These are phyloP conservation scores for Dascillus cervinus DNA, from an alignment of 2,888 invertebrate genomes.

Conservation along the genomic window DNA sequence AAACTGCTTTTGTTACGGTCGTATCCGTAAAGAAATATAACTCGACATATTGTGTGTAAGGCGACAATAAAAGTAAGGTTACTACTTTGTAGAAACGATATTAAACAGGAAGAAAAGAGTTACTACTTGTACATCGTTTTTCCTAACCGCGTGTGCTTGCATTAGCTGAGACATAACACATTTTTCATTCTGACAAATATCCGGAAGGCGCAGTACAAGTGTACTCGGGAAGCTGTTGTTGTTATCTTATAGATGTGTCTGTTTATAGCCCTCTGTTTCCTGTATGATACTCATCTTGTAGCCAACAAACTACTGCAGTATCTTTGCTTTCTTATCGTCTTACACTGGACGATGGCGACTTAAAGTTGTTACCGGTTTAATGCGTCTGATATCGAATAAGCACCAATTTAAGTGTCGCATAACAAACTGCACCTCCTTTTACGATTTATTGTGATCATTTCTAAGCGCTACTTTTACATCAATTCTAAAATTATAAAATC, in stretches of 20 bases:
- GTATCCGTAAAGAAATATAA: no score
- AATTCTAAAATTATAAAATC: background rate
- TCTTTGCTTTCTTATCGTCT: conserved; percentile 13
- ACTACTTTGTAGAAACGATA: no score
- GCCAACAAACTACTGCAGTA: conserved; percentile 10
- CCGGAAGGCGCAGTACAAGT: conserved; percentile 5
- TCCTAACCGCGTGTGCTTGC: no score
- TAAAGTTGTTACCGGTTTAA: conserved; percentile 12
- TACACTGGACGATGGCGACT: conserved; percentile 16
- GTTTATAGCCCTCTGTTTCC: conserved; percentile 15
- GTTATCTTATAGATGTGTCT: conserved; percentile 12
- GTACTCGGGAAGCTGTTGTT: conserved; percentile 6
- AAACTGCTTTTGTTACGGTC: background rate
- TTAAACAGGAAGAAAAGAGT: no score
- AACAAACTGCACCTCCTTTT: conserved; percentile 3
- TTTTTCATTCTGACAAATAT: conserved; percentile 3
- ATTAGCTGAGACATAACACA: no score
- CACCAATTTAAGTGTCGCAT: conserved; percentile 6
- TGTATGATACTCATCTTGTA: conserved; percentile 14
- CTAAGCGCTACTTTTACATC: background rate
- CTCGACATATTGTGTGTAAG: background rate
- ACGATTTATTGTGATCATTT: conserved; percentile 3
- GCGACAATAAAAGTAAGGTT: no score
- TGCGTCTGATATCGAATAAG: conserved; percentile 9
- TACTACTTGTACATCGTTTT: no score